phyloP scores from a whole-genome alignment of 2,113 vertebrate genomes.

The Embiotoca jacksoni region DNA sequence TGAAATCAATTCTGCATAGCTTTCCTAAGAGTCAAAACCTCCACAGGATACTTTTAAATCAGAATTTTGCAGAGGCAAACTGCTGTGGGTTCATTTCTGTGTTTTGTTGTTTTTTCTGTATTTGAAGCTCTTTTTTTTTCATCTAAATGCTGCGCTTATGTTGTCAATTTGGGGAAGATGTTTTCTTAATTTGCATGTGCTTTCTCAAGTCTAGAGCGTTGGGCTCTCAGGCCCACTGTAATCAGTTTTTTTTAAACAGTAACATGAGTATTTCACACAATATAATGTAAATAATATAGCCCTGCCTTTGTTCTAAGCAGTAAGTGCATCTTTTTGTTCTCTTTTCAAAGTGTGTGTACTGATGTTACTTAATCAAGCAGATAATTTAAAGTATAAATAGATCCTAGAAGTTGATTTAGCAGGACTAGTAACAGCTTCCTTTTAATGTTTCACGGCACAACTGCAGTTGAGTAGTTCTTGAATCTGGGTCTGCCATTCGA shows the following conservation, averaged over 20 bases:
- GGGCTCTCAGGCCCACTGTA: neutral
- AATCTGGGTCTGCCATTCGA: constrained; percentile 73
- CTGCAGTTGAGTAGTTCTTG: constrained; percentile 44
- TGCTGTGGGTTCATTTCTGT: too few relatives aligned
- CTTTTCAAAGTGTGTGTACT: neutral
- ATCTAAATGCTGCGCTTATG: too few relatives aligned
- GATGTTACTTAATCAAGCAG: constrained; percentile 22
- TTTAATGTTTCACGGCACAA: constrained; percentile 52
- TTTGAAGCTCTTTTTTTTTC: neutral
- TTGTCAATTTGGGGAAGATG: too few relatives aligned
- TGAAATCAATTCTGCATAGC: too few relatives aligned
- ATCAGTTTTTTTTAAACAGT: neutral
- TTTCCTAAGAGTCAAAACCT: too few relatives aligned
- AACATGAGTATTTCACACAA: constrained; percentile 3
- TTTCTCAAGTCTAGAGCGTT: neutral
- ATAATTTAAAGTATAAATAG: constrained; percentile 42
- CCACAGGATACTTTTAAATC: too few relatives aligned
- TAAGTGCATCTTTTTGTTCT: neutral
- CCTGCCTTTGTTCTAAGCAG: neutral
- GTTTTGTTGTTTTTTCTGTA: neutral
- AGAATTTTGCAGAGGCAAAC: too few relatives aligned
- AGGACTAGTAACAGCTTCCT: constrained; percentile 58
- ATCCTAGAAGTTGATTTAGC: constrained; percentile 50
- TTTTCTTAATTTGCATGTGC: neutral
- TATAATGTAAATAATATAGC: neutral